A percentile compares a stretch with the other conserved stretches of the same genome.
These are phyloP conservation scores for Eugnorisma glareosa DNA, from an alignment of 2,888 invertebrate species.

Conservation along the genomic window DNA sequence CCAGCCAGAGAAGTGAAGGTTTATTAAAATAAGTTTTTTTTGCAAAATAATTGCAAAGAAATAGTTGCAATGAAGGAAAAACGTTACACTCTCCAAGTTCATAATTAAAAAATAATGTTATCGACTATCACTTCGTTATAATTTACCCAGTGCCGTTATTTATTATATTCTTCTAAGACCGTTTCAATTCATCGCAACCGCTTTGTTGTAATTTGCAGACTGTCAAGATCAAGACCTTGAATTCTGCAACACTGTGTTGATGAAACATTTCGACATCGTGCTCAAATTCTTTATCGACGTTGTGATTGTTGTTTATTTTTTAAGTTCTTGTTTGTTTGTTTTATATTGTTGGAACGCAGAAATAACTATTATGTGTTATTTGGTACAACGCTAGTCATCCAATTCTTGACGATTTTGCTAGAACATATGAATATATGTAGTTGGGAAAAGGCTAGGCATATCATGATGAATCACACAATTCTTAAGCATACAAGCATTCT, in stretches of 20 bases:
- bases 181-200: slow-evolving; percentile 33
- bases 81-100: background rate
- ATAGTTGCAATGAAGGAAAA: background rate
- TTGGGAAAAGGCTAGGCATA: background rate
- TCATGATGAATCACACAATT: background rate
- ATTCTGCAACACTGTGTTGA: slow-evolving; percentile 46
- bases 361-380: background rate
- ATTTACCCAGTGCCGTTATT: slow-evolving; percentile 4
- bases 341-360: background rate
- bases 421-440: too few species aligned
- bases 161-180: slow-evolving; percentile 21
- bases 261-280: slow-evolving; percentile 56
- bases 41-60: background rate
- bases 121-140: slow-evolving; percentile 2
- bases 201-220: slow-evolving; percentile 49
- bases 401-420: background rate
- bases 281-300: slow-evolving; percentile 48
- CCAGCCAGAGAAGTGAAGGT: background rate
- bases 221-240: slow-evolving; percentile 62
- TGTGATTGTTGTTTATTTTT: slow-evolving; percentile 21
- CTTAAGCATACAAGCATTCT: background rate
- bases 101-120: background rate
- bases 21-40: background rate
- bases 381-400: background rate
- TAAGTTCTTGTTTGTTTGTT: slow-evolving; percentile 23